phyloP scores from a whole-genome alignment of 2,888 invertebrate genomes.

The Volucella inanis region DNA sequence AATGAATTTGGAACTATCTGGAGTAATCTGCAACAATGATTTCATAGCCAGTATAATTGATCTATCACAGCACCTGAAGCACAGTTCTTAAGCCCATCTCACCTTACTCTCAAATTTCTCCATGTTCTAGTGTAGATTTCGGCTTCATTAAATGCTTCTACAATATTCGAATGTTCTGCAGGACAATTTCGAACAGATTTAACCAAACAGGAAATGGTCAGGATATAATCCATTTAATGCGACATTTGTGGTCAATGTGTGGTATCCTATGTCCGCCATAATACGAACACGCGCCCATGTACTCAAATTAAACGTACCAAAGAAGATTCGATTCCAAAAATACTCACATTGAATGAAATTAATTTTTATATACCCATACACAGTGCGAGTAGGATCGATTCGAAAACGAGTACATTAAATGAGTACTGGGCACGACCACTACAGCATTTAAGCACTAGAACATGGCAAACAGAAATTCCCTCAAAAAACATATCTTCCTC shows the following conservation, averaged over 20 bases:
- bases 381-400: background rate
- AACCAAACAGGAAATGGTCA: conserved; percentile 53
- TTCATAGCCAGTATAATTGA: too few relatives aligned
- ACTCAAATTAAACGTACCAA: conserved; percentile 19
- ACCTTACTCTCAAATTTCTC: too few relatives aligned
- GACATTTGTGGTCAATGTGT: conserved; percentile 57
- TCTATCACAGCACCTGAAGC: too few relatives aligned
- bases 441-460: background rate
- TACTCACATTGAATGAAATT: conserved; percentile 39
- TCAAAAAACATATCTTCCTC: conserved; percentile 1
- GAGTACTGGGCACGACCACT: background rate
- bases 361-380: conserved; percentile 8
- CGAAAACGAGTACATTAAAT: background rate
- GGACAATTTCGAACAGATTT: conserved; percentile 52
- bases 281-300: background rate
- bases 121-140: background rate
- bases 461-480: background rate
- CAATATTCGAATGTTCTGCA: conserved; percentile 22
- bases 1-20: too few relatives aligned
- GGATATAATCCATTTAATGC: conserved; percentile 60
- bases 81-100: too few relatives aligned
- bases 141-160: conserved; percentile 41
- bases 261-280: conserved; percentile 24
- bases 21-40: too few relatives aligned
- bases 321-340: conserved; percentile 26